These are phyloP conservation scores for Baryphthengus martii DNA, from an alignment of 2,113 vertebrate genomes.

Conservation along the genomic window DNA sequence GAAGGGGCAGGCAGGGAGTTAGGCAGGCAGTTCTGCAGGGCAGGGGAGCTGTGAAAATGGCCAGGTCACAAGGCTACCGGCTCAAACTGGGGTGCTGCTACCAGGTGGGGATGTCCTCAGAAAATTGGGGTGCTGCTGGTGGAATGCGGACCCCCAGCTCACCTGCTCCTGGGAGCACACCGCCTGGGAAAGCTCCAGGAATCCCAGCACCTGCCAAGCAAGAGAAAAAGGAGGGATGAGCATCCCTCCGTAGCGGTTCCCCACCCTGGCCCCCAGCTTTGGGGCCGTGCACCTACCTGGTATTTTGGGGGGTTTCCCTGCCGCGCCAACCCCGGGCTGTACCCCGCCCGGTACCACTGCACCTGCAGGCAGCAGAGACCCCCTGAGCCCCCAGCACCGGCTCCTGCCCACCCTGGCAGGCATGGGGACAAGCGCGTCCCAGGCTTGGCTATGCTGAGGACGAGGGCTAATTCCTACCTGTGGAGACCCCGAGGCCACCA, in stretches of 20 bases:
- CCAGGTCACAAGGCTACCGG: background rate
- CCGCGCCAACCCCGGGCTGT: constrained; percentile 63
- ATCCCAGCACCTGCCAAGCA: constrained; percentile 70
- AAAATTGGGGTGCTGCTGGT: background rate
- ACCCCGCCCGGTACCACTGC: constrained; percentile 55
- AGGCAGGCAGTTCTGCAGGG: background rate
- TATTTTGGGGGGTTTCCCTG: constrained; percentile 76
- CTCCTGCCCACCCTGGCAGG: background rate
- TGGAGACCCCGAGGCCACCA: constrained; percentile 53
- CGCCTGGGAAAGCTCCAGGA: constrained; percentile 76
- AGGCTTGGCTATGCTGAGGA: background rate
- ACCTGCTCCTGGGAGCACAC: constrained; percentile 78
- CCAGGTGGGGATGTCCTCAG: background rate
- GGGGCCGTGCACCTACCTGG: constrained; percentile 63
- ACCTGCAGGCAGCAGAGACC: constrained; percentile 57
- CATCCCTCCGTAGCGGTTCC: rapidly evolving
- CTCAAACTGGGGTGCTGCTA: background rate
- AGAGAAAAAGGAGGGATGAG: background rate
- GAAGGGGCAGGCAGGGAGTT: background rate
- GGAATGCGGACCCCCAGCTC: background rate
- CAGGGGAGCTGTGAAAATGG: background rate
- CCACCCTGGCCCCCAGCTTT: background rate
- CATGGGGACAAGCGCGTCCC: background rate
- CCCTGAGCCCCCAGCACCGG: background rate
- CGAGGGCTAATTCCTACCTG: constrained; percentile 46